Evolutionary conservation across 2,888 invertebrate genomes (phyloP).

Genomic region (Zele albiditarsus): DNA sequence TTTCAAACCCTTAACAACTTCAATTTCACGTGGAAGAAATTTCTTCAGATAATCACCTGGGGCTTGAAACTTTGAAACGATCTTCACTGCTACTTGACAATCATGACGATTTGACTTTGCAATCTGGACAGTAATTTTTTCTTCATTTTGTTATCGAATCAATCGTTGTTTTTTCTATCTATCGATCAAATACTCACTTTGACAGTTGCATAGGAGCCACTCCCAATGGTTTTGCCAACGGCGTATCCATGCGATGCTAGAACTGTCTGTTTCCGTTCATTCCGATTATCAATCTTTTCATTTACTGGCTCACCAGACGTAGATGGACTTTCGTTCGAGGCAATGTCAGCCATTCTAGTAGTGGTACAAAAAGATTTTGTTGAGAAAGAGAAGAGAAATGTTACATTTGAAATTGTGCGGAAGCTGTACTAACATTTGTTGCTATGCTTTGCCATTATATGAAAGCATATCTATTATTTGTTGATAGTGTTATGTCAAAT

Average conservation of each 20-base stretch:
- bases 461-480: not conserved
- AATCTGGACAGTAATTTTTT: conserved; percentile 72
- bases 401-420: not conserved
- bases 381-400: not conserved
- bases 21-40: conserved; percentile 87
- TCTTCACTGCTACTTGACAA: conserved; percentile 86
- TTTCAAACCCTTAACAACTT: conserved; percentile 86
- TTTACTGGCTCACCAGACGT: conserved; percentile 22
- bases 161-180: conserved; percentile 19
- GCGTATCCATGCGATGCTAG: conserved; percentile 85
- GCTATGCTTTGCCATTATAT: not conserved
- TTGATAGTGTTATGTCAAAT: not conserved
- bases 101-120: conserved; percentile 84
- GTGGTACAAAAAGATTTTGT: not conserved
- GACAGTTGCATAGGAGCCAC: conserved; percentile 89
- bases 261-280: conserved; percentile 75
- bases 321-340: conserved; percentile 33
- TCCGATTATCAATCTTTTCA: conserved; percentile 45
- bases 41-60: conserved; percentile 87
- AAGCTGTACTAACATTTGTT: not conserved
- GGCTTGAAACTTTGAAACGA: conserved; percentile 87
- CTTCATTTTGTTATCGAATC: conserved; percentile 27
- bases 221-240: conserved; percentile 84
- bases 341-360: conserved; percentile 45
- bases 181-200: conserved; percentile 74